phyloP scores from a whole-genome alignment of 1,140 invertebrate species.

The Drosophila virilis region DNA sequence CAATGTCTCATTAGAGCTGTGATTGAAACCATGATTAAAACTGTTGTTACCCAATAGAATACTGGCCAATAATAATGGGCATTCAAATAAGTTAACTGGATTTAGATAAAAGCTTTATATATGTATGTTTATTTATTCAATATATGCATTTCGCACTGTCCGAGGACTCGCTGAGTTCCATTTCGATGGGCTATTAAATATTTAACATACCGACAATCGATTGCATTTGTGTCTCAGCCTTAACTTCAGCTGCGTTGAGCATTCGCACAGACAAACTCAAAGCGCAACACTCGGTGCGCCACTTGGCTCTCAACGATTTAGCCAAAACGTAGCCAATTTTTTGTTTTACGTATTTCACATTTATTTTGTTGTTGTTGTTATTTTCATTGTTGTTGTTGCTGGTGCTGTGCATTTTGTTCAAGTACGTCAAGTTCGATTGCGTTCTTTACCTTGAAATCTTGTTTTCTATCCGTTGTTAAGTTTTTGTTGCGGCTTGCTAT shows the following conservation, averaged over 20 bases:
- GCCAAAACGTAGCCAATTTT: conserved; percentile 74
- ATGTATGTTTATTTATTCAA: not conserved
- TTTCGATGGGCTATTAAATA: not conserved
- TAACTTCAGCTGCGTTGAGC: conserved; percentile 31
- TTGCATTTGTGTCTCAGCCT: not conserved
- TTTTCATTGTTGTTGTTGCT: conserved; percentile 48
- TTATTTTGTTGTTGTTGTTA: not conserved
- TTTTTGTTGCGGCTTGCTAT: conserved; percentile 54
- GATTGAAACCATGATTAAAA: conserved; percentile 52
- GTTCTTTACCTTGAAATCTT: conserved; percentile 82
- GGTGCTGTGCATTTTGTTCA: conserved; percentile 76
- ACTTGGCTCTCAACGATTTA: conserved; percentile 59
- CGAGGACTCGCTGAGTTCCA: not conserved
- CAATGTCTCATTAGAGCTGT: conserved; percentile 24
- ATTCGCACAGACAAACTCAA: conserved; percentile 48
- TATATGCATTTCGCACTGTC: not conserved
- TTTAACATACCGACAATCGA: not conserved
- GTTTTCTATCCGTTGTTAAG: conserved; percentile 81
- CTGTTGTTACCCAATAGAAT: conserved; percentile 9
- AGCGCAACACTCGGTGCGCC: conserved; percentile 55
- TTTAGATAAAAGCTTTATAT: not conserved
- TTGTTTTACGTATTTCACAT: conserved; percentile 11
- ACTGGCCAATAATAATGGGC: not conserved
- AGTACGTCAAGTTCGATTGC: conserved; percentile 82
- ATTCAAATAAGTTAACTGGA: conserved; percentile 2